A percentile compares a stretch with the other conserved stretches of the same genome.
Evolutionary conservation across 2,797 vertebrate genomes (phyloP).

Genomic region (Chiroxiphia lanceolata): DNA sequence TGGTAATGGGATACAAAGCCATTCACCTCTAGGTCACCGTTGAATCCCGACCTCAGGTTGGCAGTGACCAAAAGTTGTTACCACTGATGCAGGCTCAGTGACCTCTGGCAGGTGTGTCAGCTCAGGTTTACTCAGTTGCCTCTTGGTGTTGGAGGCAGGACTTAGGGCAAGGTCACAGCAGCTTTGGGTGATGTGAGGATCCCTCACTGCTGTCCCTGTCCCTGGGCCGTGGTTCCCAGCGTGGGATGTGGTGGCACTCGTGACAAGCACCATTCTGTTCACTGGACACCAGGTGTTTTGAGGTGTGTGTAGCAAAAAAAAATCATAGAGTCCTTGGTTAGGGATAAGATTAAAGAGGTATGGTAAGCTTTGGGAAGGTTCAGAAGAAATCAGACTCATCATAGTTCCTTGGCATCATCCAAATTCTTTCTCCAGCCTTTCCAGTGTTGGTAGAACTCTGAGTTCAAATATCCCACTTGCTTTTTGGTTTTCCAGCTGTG

Average conservation of each 20-base stretch:
- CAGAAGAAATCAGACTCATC: not conserved
- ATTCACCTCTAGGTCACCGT: not conserved
- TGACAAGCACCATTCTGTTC: not conserved
- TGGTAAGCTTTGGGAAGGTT: not conserved
- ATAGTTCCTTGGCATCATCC: not conserved
- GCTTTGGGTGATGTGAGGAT: not conserved
- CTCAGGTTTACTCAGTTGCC: not conserved
- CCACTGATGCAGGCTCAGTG: not conserved
- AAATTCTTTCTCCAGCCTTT: not conserved
- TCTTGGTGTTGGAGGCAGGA: too few species aligned
- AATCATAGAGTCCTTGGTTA: not conserved
- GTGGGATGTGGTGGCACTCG: not conserved
- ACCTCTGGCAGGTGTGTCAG: not conserved
- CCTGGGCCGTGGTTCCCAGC: not conserved
- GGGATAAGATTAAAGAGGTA: not conserved
- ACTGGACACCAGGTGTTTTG: not conserved
- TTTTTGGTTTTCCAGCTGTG: not conserved
- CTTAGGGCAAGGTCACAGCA: not conserved
- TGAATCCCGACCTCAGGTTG: not conserved
- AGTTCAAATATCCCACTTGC: not conserved
- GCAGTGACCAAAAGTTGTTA: not conserved
- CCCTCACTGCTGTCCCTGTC: not conserved
- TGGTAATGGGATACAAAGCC: not conserved
- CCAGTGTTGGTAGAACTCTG: not conserved
- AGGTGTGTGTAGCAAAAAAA: not conserved